Evolutionary conservation across 1,140 invertebrate species (phyloP).

Genomic region (Drosophila sp.): DNA sequence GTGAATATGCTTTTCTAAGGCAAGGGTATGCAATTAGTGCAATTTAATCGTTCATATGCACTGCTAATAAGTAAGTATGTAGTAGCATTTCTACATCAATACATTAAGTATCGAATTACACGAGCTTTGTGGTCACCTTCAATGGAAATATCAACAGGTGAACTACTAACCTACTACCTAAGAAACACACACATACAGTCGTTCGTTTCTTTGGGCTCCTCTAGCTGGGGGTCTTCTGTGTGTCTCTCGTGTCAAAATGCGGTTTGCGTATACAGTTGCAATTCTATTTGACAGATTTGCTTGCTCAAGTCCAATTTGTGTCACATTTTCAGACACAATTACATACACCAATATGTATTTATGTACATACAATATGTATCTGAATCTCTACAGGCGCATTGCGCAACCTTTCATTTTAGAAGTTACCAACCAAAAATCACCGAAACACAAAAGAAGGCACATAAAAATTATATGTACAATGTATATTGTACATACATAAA

Average conservation of each 20-base stretch:
- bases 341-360: background rate
- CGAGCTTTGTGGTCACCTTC: conserved; percentile 42
- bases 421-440: conserved; percentile 19
- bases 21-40: background rate
- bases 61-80: background rate
- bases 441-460: conserved; percentile 5
- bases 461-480: background rate
- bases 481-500: conserved; percentile 17
- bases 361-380: background rate
- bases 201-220: background rate
- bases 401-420: background rate
- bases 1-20: too few relatives aligned
- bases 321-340: conserved; percentile 11
- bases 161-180: conserved; percentile 54
- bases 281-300: conserved; percentile 8
- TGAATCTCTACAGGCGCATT: conserved; percentile 5
- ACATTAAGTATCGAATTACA: conserved; percentile 48
- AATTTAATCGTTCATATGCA: conserved; percentile 4
- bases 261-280: conserved; percentile 11
- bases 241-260: conserved; percentile 16
- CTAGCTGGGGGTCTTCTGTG: background rate
- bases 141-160: conserved; percentile 55
- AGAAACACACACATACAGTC: background rate
- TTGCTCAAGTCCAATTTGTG: conserved; percentile 19
- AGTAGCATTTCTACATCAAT: background rate